Conservation (phyloP, 2,797 vertebrate species). For the Paramormyrops hopkinsi region DNA sequence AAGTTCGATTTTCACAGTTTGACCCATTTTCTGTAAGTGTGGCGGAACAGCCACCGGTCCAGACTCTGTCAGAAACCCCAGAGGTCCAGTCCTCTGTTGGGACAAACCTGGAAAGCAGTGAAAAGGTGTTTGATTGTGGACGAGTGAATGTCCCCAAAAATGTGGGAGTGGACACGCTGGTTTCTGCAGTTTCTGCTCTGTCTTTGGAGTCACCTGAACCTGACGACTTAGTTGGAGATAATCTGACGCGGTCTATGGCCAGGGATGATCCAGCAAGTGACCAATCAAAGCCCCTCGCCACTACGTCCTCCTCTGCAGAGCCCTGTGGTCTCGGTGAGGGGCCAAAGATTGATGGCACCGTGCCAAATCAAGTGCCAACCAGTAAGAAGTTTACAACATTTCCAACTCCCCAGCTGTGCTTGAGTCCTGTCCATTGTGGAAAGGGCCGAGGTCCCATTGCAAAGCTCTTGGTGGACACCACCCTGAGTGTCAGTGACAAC, state of each 20-base stretch:
- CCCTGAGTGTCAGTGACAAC: slow-evolving; percentile 25
- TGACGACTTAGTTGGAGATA: not conserved
- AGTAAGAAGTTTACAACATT: slow-evolving; percentile 40
- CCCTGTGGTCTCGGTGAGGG: slow-evolving; percentile 27
- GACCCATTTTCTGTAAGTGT: not conserved
- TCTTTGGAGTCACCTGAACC: not conserved
- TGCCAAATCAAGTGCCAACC: slow-evolving; percentile 9
- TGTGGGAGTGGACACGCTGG: too few relatives aligned
- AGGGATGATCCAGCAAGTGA: not conserved
- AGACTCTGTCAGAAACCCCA: too few relatives aligned
- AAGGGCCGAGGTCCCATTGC: slow-evolving; percentile 28
- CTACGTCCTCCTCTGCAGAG: slow-evolving; percentile 17
- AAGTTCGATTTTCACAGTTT: not conserved
- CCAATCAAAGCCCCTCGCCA: slow-evolving; percentile 19
- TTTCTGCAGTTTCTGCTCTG: not conserved
- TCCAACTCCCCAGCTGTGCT: slow-evolving; percentile 49
- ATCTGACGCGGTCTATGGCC: not conserved
- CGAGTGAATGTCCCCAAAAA: not conserved
- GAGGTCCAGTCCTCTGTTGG: not conserved
- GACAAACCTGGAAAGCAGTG: not conserved
- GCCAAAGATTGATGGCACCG: slow-evolving; percentile 1
- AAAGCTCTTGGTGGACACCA: slow-evolving; percentile 19
- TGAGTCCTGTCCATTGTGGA: slow-evolving; percentile 52
- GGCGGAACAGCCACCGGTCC: not conserved
- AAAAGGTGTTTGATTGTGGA: not conserved